A percentile compares a stretch with the other conserved stretches of the same genome.
phyloP scores from a whole-genome alignment of 2,888 invertebrate genomes.

The Tenthredo notha region DNA sequence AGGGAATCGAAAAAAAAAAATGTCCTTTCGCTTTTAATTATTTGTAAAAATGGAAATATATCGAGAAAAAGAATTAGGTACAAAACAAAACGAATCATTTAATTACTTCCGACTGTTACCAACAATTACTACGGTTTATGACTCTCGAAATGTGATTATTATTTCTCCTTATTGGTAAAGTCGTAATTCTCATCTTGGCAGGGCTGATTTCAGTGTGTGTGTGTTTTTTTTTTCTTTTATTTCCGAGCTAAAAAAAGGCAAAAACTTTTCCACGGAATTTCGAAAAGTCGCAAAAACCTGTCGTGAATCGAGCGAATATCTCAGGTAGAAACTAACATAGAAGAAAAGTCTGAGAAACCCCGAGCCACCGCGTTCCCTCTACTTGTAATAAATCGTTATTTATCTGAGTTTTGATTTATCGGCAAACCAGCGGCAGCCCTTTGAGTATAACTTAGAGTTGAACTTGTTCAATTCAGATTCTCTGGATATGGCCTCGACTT shows the following conservation, averaged over 20 bases:
- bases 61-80: neutral
- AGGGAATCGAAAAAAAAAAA: neutral
- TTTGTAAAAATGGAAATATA: neutral
- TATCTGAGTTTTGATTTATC: slow-evolving; percentile 51
- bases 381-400: slow-evolving; percentile 55
- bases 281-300: neutral
- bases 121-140: slow-evolving; percentile 13
- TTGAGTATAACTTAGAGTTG: slow-evolving; percentile 44
- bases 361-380: slow-evolving; percentile 20
- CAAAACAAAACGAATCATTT: slow-evolving; percentile 12
- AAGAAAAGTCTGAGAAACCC: neutral
- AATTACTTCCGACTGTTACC: slow-evolving; percentile 37
- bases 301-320: slow-evolving; percentile 5
- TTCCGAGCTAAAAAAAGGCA: neutral
- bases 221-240: neutral
- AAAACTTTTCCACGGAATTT: neutral
- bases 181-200: neutral
- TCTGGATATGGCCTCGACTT: neutral
- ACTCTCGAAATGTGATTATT: slow-evolving; percentile 1
- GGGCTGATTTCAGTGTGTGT: neutral
- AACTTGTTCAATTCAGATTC: slow-evolving; percentile 15
- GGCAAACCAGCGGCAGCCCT: slow-evolving; percentile 42
- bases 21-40: neutral
- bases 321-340: neutral
- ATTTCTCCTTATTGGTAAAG: neutral